Base-by-base conservation (phyloP, 2,888 invertebrate genomes). In the Melieria omissa region DNA sequence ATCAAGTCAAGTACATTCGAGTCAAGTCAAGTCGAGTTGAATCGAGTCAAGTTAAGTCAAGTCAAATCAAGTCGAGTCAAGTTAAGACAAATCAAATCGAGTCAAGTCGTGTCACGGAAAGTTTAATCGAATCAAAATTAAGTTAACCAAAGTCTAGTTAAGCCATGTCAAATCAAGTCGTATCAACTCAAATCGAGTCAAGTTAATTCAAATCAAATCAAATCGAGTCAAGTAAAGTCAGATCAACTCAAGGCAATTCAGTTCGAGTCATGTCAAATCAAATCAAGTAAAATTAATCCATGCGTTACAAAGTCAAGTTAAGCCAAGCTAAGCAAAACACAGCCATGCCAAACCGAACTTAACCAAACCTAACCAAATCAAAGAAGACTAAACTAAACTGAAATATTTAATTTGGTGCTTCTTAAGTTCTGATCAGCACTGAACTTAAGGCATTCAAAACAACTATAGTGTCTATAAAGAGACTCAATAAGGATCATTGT, bases 131-230 rank as follows among this genome's bases (percentile, higher is more conserved):
- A 16, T 16, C 41, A n/a, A n/a, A n/a, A n/a, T n/a, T n/a, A 60
- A 47, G 29, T 46, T 47, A 66, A 12, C 46, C 42, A 14, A 67
- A 60, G 58, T 46, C 58, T 49, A 47, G 60, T 60, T 58, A 58
- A 58, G 57, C 46, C 46, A 58, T 3, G 57, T 58, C 66, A 58
- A 58, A 58, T 55, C 45, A 57, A 66, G 66, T 47, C 65, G 54
- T 52, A 58, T 58, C 58, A 57, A 58, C 57, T 58, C 66, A 66
- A 66, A 58, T 42, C 42, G 44, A 58, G 66, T 47, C 66, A 58
- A 66, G 66, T 66, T 58, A 58, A 66, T 45, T 58, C 14, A 29
- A 57, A 58, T 5, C 7, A 12, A 54, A 16, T 5, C 54, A 5
- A 54, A 12, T 16, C 8, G 16, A 12, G n/a, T 12, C 55, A 55